Base-by-base conservation (phyloP, 2,888 invertebrate species). In the Latheticus oryzae region DNA sequence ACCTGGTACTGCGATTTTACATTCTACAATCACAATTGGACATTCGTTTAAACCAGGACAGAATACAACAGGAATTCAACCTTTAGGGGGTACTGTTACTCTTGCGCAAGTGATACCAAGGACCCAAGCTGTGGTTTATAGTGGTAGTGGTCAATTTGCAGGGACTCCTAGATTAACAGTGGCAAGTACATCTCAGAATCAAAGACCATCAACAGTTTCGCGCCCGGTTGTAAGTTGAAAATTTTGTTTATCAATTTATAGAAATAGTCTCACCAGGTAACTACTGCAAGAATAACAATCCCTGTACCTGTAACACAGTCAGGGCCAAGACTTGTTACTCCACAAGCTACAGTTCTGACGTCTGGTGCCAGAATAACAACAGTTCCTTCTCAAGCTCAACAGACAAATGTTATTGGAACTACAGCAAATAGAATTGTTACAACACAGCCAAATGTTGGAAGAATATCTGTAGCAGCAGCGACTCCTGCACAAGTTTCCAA, bases 91-190 rank as follows among this genome's bases (percentile, higher is more conserved):
- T 57, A 69, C 78, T 7, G 76, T 78, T 7, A 76, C 78, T 7
- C 67, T 76, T 17, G 75, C 75, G 11, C 79, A 78, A 65, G 77
- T 78, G 30, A 48, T 78, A 24, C 78, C 79, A n/a, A 68, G 79
- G 26, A 76, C 77, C 8, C 79, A 78, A 66, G 74, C 78, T 24
- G 73, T 79, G 30, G 77, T 79, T 12, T 79, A 79, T 54, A 74
- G 66, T 61, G 61, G 72, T 12, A 69, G 69, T 12, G 63, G 68
- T 3, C 75, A 72, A 53, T 72, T 73, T 40, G 67, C 75, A 9
- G 65, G 72, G 7, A 48, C 74, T 45, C 73, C 78, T 2, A 68
- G 77, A 54, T 66, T 79, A 23, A 73, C 77, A 33, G 73, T 78
- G 28, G 69, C 77, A 1, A 75, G 64, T 50, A 63, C 72, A 5